Evolutionary conservation across 2,113 vertebrate species (phyloP).

Genomic region (Entelurus aequoreus): DNA sequence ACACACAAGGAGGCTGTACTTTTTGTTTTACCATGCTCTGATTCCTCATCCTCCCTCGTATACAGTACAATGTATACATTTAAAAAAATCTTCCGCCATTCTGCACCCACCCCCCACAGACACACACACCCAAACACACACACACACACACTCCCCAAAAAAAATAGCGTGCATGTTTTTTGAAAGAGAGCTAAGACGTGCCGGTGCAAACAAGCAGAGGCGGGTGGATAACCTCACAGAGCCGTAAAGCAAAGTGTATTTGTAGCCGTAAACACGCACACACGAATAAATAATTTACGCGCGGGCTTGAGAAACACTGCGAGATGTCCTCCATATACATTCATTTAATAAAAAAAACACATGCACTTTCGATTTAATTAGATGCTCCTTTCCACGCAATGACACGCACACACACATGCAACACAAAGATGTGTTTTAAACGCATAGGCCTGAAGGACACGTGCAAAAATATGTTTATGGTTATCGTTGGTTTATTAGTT

Average conservation of each 20-base stretch:
- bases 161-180: background rate
- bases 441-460: no score
- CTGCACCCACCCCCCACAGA: background rate
- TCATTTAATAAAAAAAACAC: constrained; percentile 2
- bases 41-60: constrained; percentile 52
- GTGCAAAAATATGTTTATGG: background rate
- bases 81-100: constrained; percentile 47
- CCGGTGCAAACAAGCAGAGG: background rate
- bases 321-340: background rate
- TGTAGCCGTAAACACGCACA: constrained; percentile 16
- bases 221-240: constrained; percentile 20
- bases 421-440: background rate
- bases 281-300: constrained; percentile 62
- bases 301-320: constrained; percentile 38
- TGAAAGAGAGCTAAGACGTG: background rate
- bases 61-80: constrained; percentile 65
- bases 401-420: background rate
- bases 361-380: constrained; percentile 36
- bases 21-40: constrained; percentile 58
- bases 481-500: no score
- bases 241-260: constrained; percentile 21
- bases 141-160: background rate
- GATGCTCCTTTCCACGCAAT: constrained; percentile 13
- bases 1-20: constrained; percentile 43
- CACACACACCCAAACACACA: no score